Conservation (phyloP, 2,797 vertebrate species). For the Tympanoctomys barrerae region DNA sequence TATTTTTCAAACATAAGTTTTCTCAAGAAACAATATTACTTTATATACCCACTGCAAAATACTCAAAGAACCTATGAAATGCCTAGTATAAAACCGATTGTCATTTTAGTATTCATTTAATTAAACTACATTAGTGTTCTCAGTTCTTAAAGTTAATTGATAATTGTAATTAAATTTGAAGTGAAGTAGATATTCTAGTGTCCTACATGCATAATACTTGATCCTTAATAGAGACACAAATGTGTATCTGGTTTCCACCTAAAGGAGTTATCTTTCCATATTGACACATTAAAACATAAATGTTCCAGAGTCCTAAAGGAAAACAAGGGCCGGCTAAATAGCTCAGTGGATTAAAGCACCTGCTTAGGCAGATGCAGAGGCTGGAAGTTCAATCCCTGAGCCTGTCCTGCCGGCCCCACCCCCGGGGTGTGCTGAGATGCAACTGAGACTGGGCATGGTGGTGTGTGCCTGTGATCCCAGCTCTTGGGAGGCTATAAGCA, state of each 20-base stretch:
- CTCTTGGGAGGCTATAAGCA: too few relatives aligned
- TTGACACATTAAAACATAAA: slow-evolving; percentile 46
- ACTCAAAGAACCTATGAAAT: neutral
- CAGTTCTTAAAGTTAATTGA: slow-evolving; percentile 25
- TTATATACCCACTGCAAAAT: neutral
- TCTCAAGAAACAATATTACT: neutral
- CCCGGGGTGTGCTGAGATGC: too few relatives aligned
- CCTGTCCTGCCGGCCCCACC: too few relatives aligned
- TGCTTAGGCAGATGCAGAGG: too few relatives aligned
- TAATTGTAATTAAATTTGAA: slow-evolving; percentile 42
- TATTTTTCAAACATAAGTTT: slow-evolving; percentile 32
- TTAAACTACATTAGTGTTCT: neutral
- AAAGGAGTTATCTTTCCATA: slow-evolving; percentile 6
- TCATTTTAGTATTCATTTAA: slow-evolving; percentile 68
- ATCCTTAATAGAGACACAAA: neutral
- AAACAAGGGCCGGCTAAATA: neutral
- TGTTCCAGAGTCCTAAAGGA: neutral
- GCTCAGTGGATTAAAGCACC: too few relatives aligned
- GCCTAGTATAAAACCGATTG: neutral
- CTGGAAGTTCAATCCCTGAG: too few relatives aligned
- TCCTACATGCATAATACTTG: neutral
- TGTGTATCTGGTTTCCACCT: neutral
- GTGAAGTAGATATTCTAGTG: neutral
- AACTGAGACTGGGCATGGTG: too few relatives aligned
- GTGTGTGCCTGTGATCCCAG: too few relatives aligned